Percentiles rank a stretch among this genome's conserved stretches.
phyloP scores from a whole-genome alignment of 2,888 invertebrate genomes.

The Pseudococcus jackbeardsleyi region DNA sequence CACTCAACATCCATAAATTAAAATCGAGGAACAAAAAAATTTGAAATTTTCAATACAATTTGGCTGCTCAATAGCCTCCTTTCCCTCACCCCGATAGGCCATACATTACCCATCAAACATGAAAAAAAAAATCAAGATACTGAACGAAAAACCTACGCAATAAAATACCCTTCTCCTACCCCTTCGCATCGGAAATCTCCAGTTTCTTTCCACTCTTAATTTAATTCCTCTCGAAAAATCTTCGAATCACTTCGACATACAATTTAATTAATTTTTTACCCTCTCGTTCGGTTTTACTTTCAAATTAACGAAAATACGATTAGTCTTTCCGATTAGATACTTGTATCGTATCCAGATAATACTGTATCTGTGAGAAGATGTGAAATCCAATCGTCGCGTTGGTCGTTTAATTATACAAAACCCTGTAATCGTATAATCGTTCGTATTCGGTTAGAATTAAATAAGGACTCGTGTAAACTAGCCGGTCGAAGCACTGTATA shows the following conservation, averaged over 20 bases:
- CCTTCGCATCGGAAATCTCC: neutral
- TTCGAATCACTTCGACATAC: neutral
- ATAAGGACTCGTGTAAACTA: constrained; percentile 20
- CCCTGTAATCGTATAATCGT: constrained; percentile 31
- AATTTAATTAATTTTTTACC: neutral
- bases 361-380: neutral
- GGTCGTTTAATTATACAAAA: constrained; percentile 27
- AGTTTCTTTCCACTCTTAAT: neutral
- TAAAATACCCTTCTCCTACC: too few species aligned
- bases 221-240: neutral
- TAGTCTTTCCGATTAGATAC: neutral
- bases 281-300: neutral
- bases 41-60: too few species aligned
- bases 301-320: neutral
- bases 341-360: neutral
- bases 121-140: too few species aligned
- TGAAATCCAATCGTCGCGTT: neutral
- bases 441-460: neutral
- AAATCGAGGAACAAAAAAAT: too few species aligned
- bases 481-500: neutral
- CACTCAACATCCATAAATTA: too few species aligned
- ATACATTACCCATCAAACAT: too few species aligned
- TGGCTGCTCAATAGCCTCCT: too few species aligned
- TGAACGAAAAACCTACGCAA: too few species aligned
- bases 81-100: too few species aligned